These are phyloP conservation scores for Taphrorychus bicolor DNA, from an alignment of 2,888 invertebrate genomes.

Conservation along the genomic window DNA sequence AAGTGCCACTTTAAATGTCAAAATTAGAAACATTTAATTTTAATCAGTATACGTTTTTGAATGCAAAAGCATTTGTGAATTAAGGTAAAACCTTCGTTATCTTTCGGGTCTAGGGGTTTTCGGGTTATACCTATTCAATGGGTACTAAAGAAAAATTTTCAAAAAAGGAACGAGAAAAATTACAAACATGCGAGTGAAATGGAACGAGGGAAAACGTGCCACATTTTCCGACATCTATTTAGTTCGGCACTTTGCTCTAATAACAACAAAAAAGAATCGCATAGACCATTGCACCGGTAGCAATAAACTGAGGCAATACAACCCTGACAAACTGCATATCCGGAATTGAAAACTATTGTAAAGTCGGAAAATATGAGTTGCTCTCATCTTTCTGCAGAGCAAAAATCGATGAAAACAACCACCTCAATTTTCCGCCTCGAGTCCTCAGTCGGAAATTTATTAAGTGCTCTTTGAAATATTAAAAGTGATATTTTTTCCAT, in stretches of 20 bases:
- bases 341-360: slow-evolving; percentile 11
- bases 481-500: slow-evolving; percentile 25
- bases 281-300: neutral
- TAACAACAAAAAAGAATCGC: neutral
- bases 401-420: slow-evolving; percentile 17
- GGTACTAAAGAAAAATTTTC: too few relatives aligned
- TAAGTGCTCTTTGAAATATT: slow-evolving; percentile 28
- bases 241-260: neutral
- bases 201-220: too few relatives aligned
- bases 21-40: too few relatives aligned
- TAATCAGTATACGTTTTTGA: too few relatives aligned
- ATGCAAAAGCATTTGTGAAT: too few relatives aligned
- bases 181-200: too few relatives aligned
- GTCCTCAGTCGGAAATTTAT: slow-evolving; percentile 15
- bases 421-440: slow-evolving; percentile 14
- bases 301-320: neutral
- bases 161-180: too few relatives aligned
- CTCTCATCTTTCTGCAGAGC: slow-evolving; percentile 5
- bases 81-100: too few relatives aligned
- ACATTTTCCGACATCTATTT: neutral
- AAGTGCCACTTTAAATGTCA: too few relatives aligned
- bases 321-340: slow-evolving; percentile 4
- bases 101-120: too few relatives aligned
- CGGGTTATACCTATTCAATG: too few relatives aligned
- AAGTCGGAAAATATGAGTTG: slow-evolving; percentile 13